A percentile compares a stretch with the other conserved stretches of the same genome.
phyloP scores from a whole-genome alignment of 64 coral and sea anemone genomes.

The Pocillopora verrucosa region DNA sequence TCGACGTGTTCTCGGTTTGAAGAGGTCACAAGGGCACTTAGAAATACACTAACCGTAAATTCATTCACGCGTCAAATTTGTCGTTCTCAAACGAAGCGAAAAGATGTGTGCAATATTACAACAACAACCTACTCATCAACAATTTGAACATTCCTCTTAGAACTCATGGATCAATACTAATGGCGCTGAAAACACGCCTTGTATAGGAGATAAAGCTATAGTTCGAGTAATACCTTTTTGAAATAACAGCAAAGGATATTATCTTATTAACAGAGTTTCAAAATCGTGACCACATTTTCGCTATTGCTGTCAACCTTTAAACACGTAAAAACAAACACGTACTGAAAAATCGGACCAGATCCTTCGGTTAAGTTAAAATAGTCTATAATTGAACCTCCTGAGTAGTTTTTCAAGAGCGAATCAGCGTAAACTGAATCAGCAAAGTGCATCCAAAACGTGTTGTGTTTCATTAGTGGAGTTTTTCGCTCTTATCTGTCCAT shows the following conservation, averaged over 20 bases:
- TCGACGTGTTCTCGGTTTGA: not conserved
- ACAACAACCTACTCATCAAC: not conserved
- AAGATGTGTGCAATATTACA: not conserved
- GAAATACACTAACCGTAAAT: not conserved
- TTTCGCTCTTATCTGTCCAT: not conserved
- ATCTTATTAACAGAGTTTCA: conserved; percentile 36
- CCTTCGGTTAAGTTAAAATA: not conserved
- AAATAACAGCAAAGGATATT: not conserved
- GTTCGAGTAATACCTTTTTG: not conserved
- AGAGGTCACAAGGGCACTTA: conserved; percentile 19
- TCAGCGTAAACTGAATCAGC: not conserved
- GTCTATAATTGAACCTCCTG: not conserved
- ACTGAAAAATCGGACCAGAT: not conserved
- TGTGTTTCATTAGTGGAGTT: too few relatives aligned
- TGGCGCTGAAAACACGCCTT: conserved; percentile 4
- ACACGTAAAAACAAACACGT: not conserved
- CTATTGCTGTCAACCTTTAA: conserved; percentile 11
- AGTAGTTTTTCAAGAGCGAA: not conserved
- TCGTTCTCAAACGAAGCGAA: not conserved
- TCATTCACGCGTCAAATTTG: conserved; percentile 12
- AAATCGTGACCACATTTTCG: not conserved
- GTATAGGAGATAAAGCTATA: conserved; percentile 18
- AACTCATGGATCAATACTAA: not conserved
- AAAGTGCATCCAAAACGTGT: not conserved
- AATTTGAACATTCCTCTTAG: not conserved